phyloP scores from a whole-genome alignment of 2,113 vertebrate species.

The Steatornis caripensis region DNA sequence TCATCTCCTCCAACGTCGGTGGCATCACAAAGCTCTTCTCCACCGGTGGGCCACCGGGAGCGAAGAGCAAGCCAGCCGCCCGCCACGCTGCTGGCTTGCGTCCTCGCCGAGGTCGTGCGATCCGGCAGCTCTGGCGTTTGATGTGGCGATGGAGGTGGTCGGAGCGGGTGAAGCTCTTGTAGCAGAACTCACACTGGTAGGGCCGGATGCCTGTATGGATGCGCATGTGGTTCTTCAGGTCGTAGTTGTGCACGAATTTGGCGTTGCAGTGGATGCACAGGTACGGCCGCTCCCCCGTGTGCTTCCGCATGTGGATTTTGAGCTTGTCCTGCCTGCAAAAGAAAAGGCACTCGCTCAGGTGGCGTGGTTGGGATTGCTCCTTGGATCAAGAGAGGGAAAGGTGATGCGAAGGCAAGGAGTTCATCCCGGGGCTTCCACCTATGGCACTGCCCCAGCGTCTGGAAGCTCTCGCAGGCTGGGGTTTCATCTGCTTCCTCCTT shows the following conservation, averaged over 20 bases:
- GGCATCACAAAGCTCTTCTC: conserved; percentile 75
- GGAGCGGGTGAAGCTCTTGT: conserved; percentile 97
- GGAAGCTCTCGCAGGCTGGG: not conserved
- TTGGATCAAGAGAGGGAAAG: not conserved
- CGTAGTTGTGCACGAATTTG: conserved; percentile 98
- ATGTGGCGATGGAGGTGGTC: conserved; percentile 97
- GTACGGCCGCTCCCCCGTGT: conserved; percentile 96
- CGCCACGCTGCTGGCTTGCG: conserved; percentile 88
- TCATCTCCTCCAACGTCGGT: conserved; percentile 59
- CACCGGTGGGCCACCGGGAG: conserved; percentile 59
- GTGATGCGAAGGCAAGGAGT: not conserved
- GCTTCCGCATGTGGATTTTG: conserved; percentile 99
- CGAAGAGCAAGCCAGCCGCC: conserved; percentile 82
- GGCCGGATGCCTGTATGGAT: conserved; percentile 96
- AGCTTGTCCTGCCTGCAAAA: conserved; percentile 93
- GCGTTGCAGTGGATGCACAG: conserved; percentile 98
- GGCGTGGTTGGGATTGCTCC: accelerated
- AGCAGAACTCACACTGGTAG: conserved; percentile 98
- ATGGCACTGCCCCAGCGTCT: accelerated
- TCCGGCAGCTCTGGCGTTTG: conserved; percentile 94
- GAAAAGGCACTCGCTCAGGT: accelerated
- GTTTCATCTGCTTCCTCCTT: accelerated
- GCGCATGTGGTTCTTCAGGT: conserved; percentile 98
- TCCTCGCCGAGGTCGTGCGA: conserved; percentile 85
- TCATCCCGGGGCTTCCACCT: not conserved